A percentile compares a stretch with the other conserved stretches of the same genome.
These are phyloP conservation scores for Nomada fabriciana DNA, from an alignment of 2,888 invertebrate genomes.

Conservation along the genomic window DNA sequence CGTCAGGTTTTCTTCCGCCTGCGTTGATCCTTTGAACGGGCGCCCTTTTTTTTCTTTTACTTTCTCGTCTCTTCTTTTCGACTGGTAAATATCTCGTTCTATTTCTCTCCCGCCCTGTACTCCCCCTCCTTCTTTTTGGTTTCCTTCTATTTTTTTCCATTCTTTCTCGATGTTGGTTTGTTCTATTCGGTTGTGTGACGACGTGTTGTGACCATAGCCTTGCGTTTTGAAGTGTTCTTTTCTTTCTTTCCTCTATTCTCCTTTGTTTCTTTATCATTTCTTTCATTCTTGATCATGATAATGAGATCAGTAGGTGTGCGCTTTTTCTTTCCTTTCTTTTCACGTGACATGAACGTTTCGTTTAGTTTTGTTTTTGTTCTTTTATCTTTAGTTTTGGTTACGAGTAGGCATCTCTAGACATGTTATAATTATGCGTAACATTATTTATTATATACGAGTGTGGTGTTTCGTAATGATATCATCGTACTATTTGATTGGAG, in stretches of 20 bases:
- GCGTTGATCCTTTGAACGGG: slow-evolving; percentile 38
- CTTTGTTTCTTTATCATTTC: too few species aligned
- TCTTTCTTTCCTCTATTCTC: too few species aligned
- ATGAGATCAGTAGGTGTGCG: slow-evolving; percentile 64
- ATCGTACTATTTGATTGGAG: slow-evolving; percentile 58
- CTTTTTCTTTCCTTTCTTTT: slow-evolving; percentile 59
- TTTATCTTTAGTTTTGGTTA: slow-evolving; percentile 52
- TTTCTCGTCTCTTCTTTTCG: slow-evolving; percentile 1
- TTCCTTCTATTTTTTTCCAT: slow-evolving; percentile 2
- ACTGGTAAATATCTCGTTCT: not conserved
- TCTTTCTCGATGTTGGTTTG: slow-evolving; percentile 22
- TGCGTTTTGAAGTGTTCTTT: slow-evolving; percentile 44
- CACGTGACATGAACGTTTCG: slow-evolving; percentile 33
- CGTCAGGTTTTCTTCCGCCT: slow-evolving; percentile 17
- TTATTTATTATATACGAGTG: slow-evolving; percentile 60
- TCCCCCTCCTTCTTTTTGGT: too few species aligned
- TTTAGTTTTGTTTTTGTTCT: not conserved
- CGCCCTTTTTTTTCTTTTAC: slow-evolving; percentile 3
- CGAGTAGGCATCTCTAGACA: slow-evolving; percentile 62
- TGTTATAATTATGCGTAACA: slow-evolving; percentile 32
- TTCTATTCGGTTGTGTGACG: slow-evolving; percentile 50
- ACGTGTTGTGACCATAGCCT: slow-evolving; percentile 60
- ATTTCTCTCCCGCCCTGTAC: slow-evolving; percentile 5
- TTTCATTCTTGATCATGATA: slow-evolving; percentile 45
- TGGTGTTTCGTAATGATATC: slow-evolving; percentile 61